Evolutionary conservation across 2,113 vertebrate genomes (phyloP).

Genomic region (Petrocephalus zakoni): DNA sequence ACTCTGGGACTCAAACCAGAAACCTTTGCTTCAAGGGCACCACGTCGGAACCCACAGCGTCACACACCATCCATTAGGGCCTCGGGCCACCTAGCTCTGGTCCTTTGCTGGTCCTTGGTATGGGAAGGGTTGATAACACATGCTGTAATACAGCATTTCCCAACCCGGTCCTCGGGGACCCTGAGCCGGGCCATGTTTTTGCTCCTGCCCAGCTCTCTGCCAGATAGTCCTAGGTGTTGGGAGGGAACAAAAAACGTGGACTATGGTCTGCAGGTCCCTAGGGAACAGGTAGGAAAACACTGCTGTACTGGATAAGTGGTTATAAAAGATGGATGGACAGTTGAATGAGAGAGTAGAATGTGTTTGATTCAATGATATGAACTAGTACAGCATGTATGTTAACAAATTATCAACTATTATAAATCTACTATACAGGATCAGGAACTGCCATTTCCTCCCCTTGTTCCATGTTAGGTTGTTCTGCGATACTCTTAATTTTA

Average conservation of each 20-base stretch:
- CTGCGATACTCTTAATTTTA: neutral
- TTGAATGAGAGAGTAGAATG: neutral
- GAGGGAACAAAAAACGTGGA: neutral
- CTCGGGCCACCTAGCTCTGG: too few relatives aligned
- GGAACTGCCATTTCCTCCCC: neutral
- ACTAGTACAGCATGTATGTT: neutral
- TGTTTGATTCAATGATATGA: neutral
- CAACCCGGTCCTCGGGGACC: too few relatives aligned
- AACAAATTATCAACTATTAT: neutral
- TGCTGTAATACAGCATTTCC: too few relatives aligned
- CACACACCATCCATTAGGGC: too few relatives aligned
- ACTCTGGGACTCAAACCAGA: too few relatives aligned
- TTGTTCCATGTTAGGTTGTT: neutral
- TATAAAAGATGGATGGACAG: neutral
- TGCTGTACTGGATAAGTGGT: neutral
- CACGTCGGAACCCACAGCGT: too few relatives aligned
- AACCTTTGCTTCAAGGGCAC: too few relatives aligned
- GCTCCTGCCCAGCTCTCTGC: too few relatives aligned
- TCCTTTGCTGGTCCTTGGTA: too few relatives aligned
- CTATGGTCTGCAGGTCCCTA: neutral
- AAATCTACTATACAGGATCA: neutral
- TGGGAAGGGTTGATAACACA: too few relatives aligned
- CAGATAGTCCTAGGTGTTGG: neutral
- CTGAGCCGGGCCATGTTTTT: too few relatives aligned
- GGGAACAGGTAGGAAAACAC: neutral